A percentile compares a stretch with the other conserved stretches of the same genome.
Evolutionary conservation across 2,113 vertebrate genomes (phyloP).

Genomic region (Ariopsis seemanni): DNA sequence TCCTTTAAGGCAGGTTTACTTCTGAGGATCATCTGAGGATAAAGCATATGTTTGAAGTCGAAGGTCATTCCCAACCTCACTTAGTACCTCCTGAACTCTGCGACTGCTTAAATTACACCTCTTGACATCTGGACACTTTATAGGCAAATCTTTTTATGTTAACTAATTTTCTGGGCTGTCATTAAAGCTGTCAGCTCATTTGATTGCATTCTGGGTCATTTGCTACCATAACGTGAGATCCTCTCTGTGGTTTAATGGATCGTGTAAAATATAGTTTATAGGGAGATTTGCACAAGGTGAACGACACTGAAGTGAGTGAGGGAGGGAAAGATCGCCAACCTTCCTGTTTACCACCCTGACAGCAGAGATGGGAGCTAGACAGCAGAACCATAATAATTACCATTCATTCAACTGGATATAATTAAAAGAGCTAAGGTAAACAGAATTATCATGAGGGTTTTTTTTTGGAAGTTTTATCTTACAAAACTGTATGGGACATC

Average conservation of each 20-base stretch:
- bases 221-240: constrained; percentile 61
- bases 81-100: background rate
- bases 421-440: constrained; percentile 13
- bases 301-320: constrained; percentile 54
- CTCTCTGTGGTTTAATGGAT: constrained; percentile 65
- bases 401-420: constrained; percentile 36
- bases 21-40: background rate
- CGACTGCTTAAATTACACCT: constrained; percentile 41
- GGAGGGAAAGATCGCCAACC: constrained; percentile 33
- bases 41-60: background rate
- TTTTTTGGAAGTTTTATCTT: background rate
- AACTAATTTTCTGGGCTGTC: constrained; percentile 65
- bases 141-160: constrained; percentile 62
- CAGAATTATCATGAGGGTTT: too few relatives aligned
- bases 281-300: constrained; percentile 69
- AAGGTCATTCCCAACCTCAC: constrained; percentile 28
- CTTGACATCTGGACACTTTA: constrained; percentile 65
- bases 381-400: constrained; percentile 39
- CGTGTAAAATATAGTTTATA: constrained; percentile 63
- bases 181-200: constrained; percentile 66
- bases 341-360: constrained; percentile 28
- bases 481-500: background rate
- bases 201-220: constrained; percentile 65
- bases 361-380: background rate
- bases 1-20: background rate